These are phyloP conservation scores for Toxonevra muliebris DNA, from an alignment of 2,888 invertebrate genomes.

Conservation along the genomic window DNA sequence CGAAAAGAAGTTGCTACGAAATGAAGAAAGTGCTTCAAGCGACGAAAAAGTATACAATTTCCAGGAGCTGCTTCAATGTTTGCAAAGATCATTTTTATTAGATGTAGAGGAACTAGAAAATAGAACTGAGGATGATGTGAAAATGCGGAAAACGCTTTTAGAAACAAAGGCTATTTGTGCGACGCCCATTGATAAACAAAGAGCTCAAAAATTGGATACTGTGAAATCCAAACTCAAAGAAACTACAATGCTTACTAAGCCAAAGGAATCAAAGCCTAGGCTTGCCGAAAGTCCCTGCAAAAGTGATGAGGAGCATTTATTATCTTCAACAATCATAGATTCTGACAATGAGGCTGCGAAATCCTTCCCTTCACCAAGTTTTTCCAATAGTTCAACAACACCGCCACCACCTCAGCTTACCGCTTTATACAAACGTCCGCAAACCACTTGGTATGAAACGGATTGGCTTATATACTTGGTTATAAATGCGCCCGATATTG, in stretches of 20 bases:
- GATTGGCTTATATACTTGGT: constrained; percentile 49
- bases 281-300: background rate
- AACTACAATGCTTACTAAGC: too few species aligned
- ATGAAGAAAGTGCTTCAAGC: background rate
- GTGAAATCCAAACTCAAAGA: background rate
- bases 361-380: background rate
- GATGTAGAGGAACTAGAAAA: constrained; percentile 27
- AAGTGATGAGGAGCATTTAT: constrained; percentile 12
- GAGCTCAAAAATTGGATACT: background rate
- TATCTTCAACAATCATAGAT: constrained; percentile 7
- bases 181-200: constrained; percentile 12
- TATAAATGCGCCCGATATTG: constrained; percentile 50
- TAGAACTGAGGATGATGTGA: constrained; percentile 21
- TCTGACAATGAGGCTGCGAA: constrained; percentile 4
- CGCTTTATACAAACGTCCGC: constrained; percentile 45
- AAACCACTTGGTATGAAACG: constrained; percentile 51
- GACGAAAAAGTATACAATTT: constrained; percentile 28
- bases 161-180: constrained; percentile 23
- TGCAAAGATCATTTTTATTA: constrained; percentile 34
- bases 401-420: constrained; percentile 38
- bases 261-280: too few species aligned
- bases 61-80: constrained; percentile 36
- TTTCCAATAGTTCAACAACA: constrained; percentile 1
- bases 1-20: background rate
- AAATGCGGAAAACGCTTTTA: constrained; percentile 8